Base-by-base conservation (phyloP, 2,113 vertebrate species). In the Hemichromis elongatus region DNA sequence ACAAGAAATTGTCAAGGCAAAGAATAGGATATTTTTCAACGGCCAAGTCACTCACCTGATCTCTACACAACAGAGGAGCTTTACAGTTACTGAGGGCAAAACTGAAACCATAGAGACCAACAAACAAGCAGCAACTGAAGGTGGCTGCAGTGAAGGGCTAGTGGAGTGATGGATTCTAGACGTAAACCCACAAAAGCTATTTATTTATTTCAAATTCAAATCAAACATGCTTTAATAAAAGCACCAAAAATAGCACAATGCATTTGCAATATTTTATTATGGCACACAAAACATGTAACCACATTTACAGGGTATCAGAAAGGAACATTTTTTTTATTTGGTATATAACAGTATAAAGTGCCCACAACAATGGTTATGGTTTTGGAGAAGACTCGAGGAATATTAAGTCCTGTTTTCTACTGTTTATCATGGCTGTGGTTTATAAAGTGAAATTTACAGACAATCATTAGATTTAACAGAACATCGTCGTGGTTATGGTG, bases 201-300 rank as follows among this genome's bases (percentile, higher is more conserved):
- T 63, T n/a, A 50, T n/a, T 75, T 2, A 30, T 70, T 75, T 75
- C 10, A 52, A 75, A 75, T 52, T 75, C 45, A 75, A 12, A 30
- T 50, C 16, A 73, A 50, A 11, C 88, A 91, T 85, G 82, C 84
- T 82, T 35, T 19, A 82, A 26, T 70, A 2, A 55, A 77, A n/a
- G n/a, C 42, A 16, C 16, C 2, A n/a, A 81, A 78, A 75, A 4
- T 63, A 75, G 79, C 12, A 57, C 50, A 82, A 66, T 5, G 16
- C 13, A 53, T 4, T 61, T 77, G 53, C 50, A 63, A 80, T 57
- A 18, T 66, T 95, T 94, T 91, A 94, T 92, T 92, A 87, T 90
- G 88, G 83, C 88, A 92, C 85, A 94, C 52, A 92, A 35, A 77
- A 6, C 56, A 86, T 79, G 57, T 85, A 81, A 84, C 78, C 82